Evolutionary conservation across 2,888 invertebrate species (phyloP).

Genomic region (Hyposoter dolosus): DNA sequence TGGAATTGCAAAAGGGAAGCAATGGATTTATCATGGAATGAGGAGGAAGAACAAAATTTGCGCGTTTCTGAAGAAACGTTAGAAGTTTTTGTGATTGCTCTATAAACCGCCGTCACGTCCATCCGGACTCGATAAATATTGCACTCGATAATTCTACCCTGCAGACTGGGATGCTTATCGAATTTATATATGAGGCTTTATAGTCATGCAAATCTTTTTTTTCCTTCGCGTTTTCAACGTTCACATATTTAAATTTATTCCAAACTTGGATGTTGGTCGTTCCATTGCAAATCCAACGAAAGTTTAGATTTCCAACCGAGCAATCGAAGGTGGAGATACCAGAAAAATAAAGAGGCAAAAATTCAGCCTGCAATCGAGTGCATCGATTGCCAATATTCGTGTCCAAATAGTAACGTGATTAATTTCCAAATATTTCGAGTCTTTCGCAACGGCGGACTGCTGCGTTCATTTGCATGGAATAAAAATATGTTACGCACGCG

Average conservation of each 20-base stretch:
- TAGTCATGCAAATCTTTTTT: not conserved
- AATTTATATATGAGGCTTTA: constrained; percentile 11
- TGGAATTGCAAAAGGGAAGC: constrained; percentile 34
- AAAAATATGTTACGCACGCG: too few relatives aligned
- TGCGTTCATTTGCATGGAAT: too few relatives aligned
- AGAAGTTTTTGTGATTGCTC: constrained; percentile 50
- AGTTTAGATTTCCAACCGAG: not conserved
- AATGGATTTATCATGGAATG: not conserved
- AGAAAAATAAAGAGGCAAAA: not conserved
- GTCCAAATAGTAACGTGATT: too few relatives aligned
- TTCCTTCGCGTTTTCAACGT: not conserved
- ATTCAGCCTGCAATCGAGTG: not conserved
- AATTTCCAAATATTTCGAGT: too few relatives aligned
- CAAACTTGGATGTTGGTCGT: not conserved
- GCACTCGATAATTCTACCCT: constrained; percentile 33
- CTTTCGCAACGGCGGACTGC: too few relatives aligned
- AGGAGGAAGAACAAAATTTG: not conserved
- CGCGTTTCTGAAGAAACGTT: constrained; percentile 27
- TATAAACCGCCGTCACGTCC: constrained; percentile 56
- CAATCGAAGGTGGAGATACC: not conserved
- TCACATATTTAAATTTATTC: not conserved
- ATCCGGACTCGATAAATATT: constrained; percentile 60
- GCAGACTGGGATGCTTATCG: constrained; percentile 24
- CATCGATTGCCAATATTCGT: too few relatives aligned
- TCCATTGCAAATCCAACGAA: not conserved